Conservation (phyloP, 23 tunicate genomes). For the Halocynthia roretzi region DNA sequence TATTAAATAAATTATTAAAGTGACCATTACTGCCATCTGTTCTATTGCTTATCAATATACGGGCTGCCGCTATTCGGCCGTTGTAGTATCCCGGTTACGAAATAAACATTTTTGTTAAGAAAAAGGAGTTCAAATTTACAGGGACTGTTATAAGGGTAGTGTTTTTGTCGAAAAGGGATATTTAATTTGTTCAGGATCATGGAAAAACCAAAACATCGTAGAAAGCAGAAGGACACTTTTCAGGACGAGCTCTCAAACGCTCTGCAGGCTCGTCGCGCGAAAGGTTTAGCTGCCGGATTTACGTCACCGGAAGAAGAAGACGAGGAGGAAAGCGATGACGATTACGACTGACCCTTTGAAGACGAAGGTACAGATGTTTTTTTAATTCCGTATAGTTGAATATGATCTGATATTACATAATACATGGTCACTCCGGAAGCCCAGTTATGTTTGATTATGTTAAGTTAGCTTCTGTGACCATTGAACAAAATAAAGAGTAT, state of each 20-base stretch:
- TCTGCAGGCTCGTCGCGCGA: not conserved
- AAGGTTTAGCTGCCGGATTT: not conserved
- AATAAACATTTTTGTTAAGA: too few species aligned
- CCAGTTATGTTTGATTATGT: too few species aligned
- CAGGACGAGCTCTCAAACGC: slow-evolving; percentile 31
- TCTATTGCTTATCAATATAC: too few species aligned
- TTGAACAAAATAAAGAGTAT: too few species aligned
- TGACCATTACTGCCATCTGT: too few species aligned
- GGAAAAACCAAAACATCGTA: not conserved
- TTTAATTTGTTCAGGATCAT: not conserved
- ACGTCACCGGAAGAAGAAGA: slow-evolving; percentile 12
- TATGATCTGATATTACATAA: not conserved
- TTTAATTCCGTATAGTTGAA: not conserved
- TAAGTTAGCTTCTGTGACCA: too few species aligned
- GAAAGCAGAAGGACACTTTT: slow-evolving; percentile 45
- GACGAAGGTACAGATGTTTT: not conserved
- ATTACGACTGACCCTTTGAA: slow-evolving; percentile 3
- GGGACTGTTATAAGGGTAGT: too few species aligned
- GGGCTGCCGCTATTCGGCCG: too few species aligned
- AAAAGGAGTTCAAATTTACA: too few species aligned
- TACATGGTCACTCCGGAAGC: not conserved
- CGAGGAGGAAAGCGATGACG: slow-evolving; percentile 19
- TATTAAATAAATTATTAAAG: too few species aligned
- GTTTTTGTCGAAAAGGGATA: not conserved
- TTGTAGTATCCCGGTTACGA: too few species aligned